These are phyloP conservation scores for Halcyon smyrnensis DNA, from an alignment of 2,797 vertebrate species.

Conservation along the genomic window DNA sequence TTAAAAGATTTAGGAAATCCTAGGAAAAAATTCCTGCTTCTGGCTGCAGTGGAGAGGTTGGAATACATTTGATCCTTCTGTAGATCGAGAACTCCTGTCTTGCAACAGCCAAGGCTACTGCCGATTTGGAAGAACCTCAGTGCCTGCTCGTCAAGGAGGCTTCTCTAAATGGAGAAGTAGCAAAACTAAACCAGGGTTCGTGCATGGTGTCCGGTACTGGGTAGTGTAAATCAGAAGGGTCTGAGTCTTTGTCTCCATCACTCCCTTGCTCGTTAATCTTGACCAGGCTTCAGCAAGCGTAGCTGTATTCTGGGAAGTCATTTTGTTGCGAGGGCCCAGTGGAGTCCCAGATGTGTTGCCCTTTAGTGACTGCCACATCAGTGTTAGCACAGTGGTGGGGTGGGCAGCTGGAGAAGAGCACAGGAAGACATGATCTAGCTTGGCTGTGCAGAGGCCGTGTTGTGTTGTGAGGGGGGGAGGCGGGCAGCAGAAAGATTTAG, in stretches of 20 bases:
- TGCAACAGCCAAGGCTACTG: background rate
- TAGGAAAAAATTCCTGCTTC: background rate
- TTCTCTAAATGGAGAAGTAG: background rate
- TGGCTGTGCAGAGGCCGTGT: background rate
- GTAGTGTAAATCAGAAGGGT: background rate
- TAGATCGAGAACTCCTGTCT: background rate
- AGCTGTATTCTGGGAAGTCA: background rate
- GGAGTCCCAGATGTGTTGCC: too few species aligned
- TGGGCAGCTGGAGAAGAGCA: background rate
- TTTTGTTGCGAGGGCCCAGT: background rate
- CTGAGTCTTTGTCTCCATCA: background rate
- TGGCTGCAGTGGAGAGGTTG: background rate
- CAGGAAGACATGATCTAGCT: background rate
- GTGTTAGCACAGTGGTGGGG: fast-evolving
- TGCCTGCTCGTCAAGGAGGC: background rate
- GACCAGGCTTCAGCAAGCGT: background rate
- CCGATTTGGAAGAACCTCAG: background rate
- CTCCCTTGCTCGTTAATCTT: background rate
- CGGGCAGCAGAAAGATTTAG: background rate
- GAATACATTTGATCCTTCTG: background rate
- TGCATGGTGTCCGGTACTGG: background rate
- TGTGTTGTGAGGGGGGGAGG: background rate
- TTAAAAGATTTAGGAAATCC: slow-evolving; percentile 40
- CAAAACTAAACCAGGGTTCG: background rate
- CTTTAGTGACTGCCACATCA: background rate